Evolutionary conservation across 2,888 invertebrate species (phyloP).

Genomic region (Choristoneura rosaceana): DNA sequence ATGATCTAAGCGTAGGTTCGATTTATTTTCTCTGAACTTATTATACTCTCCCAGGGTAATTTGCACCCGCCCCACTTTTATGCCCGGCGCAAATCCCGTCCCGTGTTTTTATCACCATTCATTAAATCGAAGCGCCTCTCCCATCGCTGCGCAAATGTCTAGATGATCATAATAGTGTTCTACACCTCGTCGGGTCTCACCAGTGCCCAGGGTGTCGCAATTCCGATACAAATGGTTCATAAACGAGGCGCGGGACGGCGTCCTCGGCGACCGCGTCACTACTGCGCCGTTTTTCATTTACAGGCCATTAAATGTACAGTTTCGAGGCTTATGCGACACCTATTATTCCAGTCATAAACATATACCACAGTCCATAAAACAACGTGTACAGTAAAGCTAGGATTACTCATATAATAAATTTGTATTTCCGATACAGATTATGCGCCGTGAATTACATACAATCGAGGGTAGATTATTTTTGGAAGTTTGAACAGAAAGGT

Average conservation of each 20-base stretch:
- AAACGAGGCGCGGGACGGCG: constrained; percentile 51
- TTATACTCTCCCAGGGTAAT: neutral
- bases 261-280: constrained; percentile 52
- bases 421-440: constrained; percentile 28
- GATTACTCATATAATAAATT: constrained; percentile 45
- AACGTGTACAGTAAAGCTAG: constrained; percentile 42
- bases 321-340: constrained; percentile 59
- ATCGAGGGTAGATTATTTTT: neutral
- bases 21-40: constrained; percentile 1
- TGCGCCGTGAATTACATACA: neutral
- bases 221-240: constrained; percentile 57
- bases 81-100: neutral
- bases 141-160: constrained; percentile 2
- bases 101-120: constrained; percentile 7
- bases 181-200: constrained; percentile 13
- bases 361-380: constrained; percentile 55
- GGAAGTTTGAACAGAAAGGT: no score
- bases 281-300: constrained; percentile 72
- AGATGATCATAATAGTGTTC: constrained; percentile 16
- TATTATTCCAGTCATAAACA: constrained; percentile 68
- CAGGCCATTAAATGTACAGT: constrained; percentile 70
- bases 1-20: neutral
- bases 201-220: constrained; percentile 36
- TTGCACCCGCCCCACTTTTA: constrained; percentile 10
- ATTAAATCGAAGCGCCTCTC: constrained; percentile 9